Evolutionary conservation across 2,888 invertebrate species (phyloP).

Genomic region (Carabus problematicus): DNA sequence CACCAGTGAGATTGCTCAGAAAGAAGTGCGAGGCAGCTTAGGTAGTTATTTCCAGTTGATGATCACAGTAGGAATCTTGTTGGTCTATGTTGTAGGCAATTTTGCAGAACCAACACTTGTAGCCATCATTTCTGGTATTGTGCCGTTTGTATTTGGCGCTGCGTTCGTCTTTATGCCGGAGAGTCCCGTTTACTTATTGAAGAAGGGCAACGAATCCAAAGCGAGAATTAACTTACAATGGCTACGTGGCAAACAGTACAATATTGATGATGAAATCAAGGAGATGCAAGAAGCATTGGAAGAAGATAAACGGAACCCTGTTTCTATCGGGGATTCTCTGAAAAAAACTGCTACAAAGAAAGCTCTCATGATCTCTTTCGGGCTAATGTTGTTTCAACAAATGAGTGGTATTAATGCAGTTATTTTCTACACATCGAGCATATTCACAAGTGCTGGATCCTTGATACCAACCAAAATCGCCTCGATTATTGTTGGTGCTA

Average conservation of each 20-base stretch:
- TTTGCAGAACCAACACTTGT: slow-evolving; percentile 65
- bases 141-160: slow-evolving; percentile 73
- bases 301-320: slow-evolving; percentile 62
- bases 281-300: slow-evolving; percentile 66
- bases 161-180: slow-evolving; percentile 88
- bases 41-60: slow-evolving; percentile 90
- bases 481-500: slow-evolving; percentile 82
- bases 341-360: slow-evolving; percentile 69
- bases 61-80: slow-evolving; percentile 82
- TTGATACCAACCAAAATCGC: slow-evolving; percentile 66
- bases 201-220: slow-evolving; percentile 68
- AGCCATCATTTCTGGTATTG: slow-evolving; percentile 69
- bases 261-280: slow-evolving; percentile 70
- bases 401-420: slow-evolving; percentile 84
- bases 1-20: slow-evolving; percentile 85
- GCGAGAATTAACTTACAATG: slow-evolving; percentile 74
- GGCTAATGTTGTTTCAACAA: slow-evolving; percentile 91
- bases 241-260: slow-evolving; percentile 77
- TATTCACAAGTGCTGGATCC: slow-evolving; percentile 72
- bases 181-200: slow-evolving; percentile 76
- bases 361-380: slow-evolving; percentile 74
- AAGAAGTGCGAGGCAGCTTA: slow-evolving; percentile 80
- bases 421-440: slow-evolving; percentile 78
- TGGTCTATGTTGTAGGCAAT: slow-evolving; percentile 75
- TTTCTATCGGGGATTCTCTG: slow-evolving; percentile 66